Conservation (phyloP, 2,113 vertebrate genomes). For the Austrofundulus limnaeus region DNA sequence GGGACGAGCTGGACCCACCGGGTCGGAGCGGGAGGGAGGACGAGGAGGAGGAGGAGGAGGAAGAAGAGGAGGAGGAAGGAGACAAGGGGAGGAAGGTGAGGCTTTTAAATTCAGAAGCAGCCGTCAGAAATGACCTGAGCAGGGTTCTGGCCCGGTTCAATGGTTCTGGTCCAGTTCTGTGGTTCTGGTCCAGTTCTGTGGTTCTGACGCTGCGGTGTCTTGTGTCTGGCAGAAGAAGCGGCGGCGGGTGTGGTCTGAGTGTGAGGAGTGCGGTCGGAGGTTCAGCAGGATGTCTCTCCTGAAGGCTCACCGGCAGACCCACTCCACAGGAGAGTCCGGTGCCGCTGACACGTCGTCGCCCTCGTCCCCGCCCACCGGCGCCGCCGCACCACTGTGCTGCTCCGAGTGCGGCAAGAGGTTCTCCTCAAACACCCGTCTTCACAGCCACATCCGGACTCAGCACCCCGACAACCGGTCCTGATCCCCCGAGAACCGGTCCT, state of each 20-base stretch:
- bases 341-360: neutral
- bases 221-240: constrained; percentile 58
- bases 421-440: constrained; percentile 66
- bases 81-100: constrained; percentile 62
- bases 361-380: neutral
- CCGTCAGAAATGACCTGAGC: neutral
- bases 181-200: too few relatives aligned
- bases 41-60: constrained; percentile 50
- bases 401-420: constrained; percentile 74
- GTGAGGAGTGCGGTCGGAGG: constrained; percentile 75
- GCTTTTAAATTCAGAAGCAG: too few relatives aligned
- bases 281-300: constrained; percentile 77
- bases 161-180: too few relatives aligned
- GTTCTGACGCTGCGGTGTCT: neutral
- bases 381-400: constrained; percentile 28
- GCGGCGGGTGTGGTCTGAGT: constrained; percentile 67
- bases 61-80: constrained; percentile 40
- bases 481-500: constrained; percentile 39
- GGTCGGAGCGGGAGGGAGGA: constrained; percentile 27
- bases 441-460: constrained; percentile 65
- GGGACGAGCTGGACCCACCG: neutral
- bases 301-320: constrained; percentile 74
- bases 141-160: too few relatives aligned
- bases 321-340: constrained; percentile 17
- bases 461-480: constrained; percentile 51